phyloP scores from a whole-genome alignment of 2,113 vertebrate species.

The Bothrops jararaca region DNA sequence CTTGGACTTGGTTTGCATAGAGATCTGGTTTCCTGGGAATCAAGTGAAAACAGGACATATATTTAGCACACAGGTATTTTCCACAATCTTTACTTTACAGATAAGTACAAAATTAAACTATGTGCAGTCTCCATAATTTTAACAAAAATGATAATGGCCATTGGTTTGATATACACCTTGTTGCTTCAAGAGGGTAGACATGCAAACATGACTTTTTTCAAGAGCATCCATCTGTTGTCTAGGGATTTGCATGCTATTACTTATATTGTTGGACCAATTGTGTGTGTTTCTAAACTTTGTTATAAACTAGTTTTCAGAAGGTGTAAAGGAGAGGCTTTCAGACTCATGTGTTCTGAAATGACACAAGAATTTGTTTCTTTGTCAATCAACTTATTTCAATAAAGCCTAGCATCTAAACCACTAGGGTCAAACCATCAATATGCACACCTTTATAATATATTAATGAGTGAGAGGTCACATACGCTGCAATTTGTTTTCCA shows the following conservation, averaged over 20 bases:
- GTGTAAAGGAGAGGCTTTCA: neutral
- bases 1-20: neutral
- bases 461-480: too few relatives aligned
- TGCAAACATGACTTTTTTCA: neutral
- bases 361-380: neutral
- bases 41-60: neutral
- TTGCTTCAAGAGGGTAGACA: neutral
- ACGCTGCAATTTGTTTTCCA: neutral
- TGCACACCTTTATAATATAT: neutral
- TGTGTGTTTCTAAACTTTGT: neutral
- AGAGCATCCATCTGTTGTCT: neutral
- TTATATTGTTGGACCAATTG: neutral
- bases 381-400: neutral
- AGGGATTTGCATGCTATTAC: neutral
- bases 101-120: neutral
- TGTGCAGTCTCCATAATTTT: neutral
- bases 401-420: neutral
- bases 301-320: neutral
- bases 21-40: neutral
- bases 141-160: neutral
- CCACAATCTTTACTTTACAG: neutral
- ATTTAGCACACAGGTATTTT: neutral
- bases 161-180: neutral
- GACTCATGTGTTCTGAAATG: neutral
- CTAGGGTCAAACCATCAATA: neutral